Evolutionary conservation across 2,113 vertebrate species (phyloP), one percentile per base, ranked within the genome.

Genomic region (Hemichromis elongatus): DNA sequence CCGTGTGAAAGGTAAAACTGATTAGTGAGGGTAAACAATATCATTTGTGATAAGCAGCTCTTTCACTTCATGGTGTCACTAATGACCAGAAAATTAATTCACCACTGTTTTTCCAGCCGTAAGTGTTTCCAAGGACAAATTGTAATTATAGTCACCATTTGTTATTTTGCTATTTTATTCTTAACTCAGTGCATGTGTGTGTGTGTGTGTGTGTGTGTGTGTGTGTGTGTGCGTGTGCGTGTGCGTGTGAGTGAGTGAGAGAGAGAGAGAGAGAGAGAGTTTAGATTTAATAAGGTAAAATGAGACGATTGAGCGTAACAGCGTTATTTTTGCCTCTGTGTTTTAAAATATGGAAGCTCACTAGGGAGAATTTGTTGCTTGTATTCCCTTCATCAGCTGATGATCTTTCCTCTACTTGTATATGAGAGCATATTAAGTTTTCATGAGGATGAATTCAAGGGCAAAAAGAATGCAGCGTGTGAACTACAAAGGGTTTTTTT

Each of bases 381-480:
- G 54, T 79, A 66, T 83, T 55, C n/a, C 26, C 73, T 61, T 82
- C 55, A 73, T 91, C 35, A 91, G 47, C 75, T 77, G 80, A 66
- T 83, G 35, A 80, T 84, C 56, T 90, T 40, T 80, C 87, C 89
- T 92, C 78, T 73, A 82, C 81, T 84, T 82, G 56, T 83, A 55
- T 81, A 79, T 87, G 55, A 81, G 37, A 92, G 77, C 50, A 73
- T 68, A 90, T 93, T 91, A 86, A 86, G 57, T 78, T 92, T 94
- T 93, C 83, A 91, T 92, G 77, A 89, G 83, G 57, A 86, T 33
- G 47, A 89, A 91, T 90, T 92, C 88, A 88, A 90, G 85, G 77
- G 77, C 81, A 87, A 80, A 85, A 83, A 83, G n/a, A 78, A 52
- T 75, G 26, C 45, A 81, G 55, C 45, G 7, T 77, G 61, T 37